Conservation (phyloP, 2,888 invertebrate genomes). For the Drosophila gaucha region DNA sequence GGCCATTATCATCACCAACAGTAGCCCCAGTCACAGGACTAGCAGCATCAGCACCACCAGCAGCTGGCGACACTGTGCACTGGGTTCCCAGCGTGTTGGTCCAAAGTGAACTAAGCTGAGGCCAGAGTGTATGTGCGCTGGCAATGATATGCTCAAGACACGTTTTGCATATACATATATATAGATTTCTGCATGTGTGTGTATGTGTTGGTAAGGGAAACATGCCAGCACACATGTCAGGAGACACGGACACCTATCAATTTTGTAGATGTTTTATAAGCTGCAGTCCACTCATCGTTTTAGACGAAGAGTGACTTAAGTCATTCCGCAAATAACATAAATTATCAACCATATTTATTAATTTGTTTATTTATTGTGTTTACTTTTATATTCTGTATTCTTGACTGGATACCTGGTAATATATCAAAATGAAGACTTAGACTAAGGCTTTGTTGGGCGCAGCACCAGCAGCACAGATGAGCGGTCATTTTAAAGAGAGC, state of each 20-base stretch:
- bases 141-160: slow-evolving; percentile 43
- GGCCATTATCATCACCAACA: slow-evolving; percentile 23
- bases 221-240: slow-evolving; percentile 38
- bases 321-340: slow-evolving; percentile 17
- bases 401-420: no score
- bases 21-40: no score
- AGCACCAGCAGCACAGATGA: no score
- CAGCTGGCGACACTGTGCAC: slow-evolving; percentile 2
- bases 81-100: slow-evolving; percentile 16
- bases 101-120: slow-evolving; percentile 55
- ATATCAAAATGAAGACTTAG: no score
- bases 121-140: slow-evolving; percentile 41
- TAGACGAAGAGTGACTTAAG: slow-evolving; percentile 23
- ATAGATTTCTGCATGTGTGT: background rate
- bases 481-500: no score
- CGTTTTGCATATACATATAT: slow-evolving; percentile 1
- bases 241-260: slow-evolving; percentile 73
- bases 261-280: slow-evolving; percentile 32
- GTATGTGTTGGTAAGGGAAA: background rate
- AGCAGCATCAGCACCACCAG: slow-evolving; percentile 5
- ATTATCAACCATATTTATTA: background rate
- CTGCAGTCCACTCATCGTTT: slow-evolving; percentile 8
- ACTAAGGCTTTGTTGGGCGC: no score
- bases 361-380: background rate
- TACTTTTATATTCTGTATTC: no score